These are phyloP conservation scores for silkworm (Bombyx mori) DNA, from an alignment of 1,140 invertebrate genomes.

Conservation along the genomic window DNA sequence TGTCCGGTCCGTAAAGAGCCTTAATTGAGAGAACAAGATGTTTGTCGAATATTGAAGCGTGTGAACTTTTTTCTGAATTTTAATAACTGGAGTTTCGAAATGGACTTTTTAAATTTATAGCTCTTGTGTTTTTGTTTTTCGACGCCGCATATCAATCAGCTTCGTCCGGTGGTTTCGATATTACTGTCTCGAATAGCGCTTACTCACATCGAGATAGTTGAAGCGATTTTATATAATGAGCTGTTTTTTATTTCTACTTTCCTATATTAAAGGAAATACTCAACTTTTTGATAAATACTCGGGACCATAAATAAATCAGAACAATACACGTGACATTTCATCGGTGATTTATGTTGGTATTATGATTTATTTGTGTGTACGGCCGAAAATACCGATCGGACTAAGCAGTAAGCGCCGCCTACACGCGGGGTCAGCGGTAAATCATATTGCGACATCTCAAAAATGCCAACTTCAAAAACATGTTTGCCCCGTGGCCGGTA, in stretches of 20 bases:
- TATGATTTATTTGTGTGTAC: constrained; percentile 31
- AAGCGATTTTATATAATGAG: background rate
- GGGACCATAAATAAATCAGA: constrained; percentile 29
- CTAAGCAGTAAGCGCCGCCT: constrained; percentile 58
- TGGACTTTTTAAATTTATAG: constrained; percentile 20
- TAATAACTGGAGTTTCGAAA: constrained; percentile 28
- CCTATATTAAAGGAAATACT: background rate
- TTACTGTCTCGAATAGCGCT: background rate
- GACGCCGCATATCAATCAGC: constrained; percentile 1
- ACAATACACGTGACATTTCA: constrained; percentile 56
- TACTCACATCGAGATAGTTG: background rate
- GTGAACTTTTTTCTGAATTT: constrained; percentile 44
- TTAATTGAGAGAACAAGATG: constrained; percentile 60
- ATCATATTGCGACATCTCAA: constrained; percentile 68
- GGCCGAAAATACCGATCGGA: constrained; percentile 57
- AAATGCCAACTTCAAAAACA: constrained; percentile 69
- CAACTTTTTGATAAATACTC: constrained; percentile 12
- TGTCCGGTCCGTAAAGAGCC: constrained; percentile 44
- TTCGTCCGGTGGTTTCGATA: background rate
- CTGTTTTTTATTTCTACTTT: background rate
- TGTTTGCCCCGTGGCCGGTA: constrained; percentile 58
- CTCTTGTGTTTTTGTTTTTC: constrained; percentile 2
- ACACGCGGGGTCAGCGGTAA: constrained; percentile 54
- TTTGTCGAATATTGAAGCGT: constrained; percentile 41
- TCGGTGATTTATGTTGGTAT: constrained; percentile 48